Percentiles rank a stretch among this genome's conserved stretches.
Conservation (phyloP, 1,140 invertebrate species). For the Drosophila suzukii region DNA sequence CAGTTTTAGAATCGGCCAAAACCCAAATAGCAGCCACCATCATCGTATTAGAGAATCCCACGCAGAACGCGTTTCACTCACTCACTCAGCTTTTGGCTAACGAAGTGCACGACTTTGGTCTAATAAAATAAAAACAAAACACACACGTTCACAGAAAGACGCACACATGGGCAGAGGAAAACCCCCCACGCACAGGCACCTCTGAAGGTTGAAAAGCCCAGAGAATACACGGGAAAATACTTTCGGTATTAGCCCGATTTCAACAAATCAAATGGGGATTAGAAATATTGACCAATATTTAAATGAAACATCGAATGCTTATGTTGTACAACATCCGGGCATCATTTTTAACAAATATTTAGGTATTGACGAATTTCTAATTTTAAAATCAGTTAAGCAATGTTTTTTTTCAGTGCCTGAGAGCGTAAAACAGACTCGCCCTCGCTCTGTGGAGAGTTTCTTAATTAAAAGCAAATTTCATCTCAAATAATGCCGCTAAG, state of each 20-base stretch:
- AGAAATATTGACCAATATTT: background rate
- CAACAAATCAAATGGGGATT: background rate
- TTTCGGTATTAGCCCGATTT: background rate
- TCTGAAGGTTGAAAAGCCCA: slow-evolving; percentile 62
- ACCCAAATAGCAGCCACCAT: slow-evolving; percentile 49
- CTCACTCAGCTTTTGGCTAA: slow-evolving; percentile 59
- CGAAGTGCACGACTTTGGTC: slow-evolving; percentile 81
- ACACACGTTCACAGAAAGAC: slow-evolving; percentile 16
- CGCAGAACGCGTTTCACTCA: slow-evolving; percentile 67
- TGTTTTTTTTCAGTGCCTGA: slow-evolving; percentile 3
- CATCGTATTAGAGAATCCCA: slow-evolving; percentile 74
- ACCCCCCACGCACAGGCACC: slow-evolving; percentile 72
- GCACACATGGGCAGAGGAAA: slow-evolving; percentile 38
- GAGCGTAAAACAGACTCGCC: slow-evolving; percentile 13
- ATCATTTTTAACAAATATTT: too few species aligned
- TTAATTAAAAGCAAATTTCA: slow-evolving; percentile 80
- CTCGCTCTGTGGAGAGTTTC: slow-evolving; percentile 56
- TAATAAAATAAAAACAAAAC: slow-evolving; percentile 69
- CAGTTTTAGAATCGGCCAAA: slow-evolving; percentile 67
- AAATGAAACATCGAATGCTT: too few species aligned
- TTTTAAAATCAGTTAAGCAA: background rate
- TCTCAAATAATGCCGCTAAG: slow-evolving; percentile 69
- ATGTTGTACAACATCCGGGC: too few species aligned
- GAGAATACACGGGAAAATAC: slow-evolving; percentile 19
- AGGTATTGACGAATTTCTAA: background rate